These are phyloP conservation scores for Syngnathus acus DNA, from an alignment of 2,797 vertebrate genomes.

Conservation along the genomic window DNA sequence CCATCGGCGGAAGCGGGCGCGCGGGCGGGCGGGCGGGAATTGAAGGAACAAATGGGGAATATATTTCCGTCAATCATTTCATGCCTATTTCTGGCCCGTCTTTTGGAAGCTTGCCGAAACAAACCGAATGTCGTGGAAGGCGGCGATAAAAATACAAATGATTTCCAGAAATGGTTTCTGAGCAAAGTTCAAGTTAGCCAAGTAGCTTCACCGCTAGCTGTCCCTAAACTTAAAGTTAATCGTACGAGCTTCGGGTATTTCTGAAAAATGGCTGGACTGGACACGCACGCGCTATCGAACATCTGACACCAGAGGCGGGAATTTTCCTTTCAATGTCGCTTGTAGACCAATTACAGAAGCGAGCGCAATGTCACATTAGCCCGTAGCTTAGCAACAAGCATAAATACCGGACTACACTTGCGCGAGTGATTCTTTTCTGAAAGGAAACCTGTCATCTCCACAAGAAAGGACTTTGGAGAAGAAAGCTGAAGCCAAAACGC, in stretches of 20 bases:
- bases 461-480: not conserved
- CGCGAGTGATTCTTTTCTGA: not conserved
- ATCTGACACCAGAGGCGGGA: not conserved
- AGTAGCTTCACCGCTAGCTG: too few species aligned
- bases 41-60: not conserved
- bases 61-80: not conserved
- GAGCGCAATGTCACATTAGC: not conserved
- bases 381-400: not conserved
- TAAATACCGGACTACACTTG: not conserved
- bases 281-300: not conserved
- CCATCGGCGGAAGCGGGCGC: conserved; percentile 56
- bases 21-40: conserved; percentile 33
- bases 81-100: not conserved
- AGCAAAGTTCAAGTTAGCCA: not conserved
- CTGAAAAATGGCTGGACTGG: not conserved
- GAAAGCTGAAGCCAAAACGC: not conserved
- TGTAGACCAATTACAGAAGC: not conserved
- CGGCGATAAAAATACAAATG: not conserved
- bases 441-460: not conserved
- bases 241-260: too few species aligned
- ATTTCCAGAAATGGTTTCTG: not conserved
- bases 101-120: not conserved
- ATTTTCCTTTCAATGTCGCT: not conserved
- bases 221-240: too few species aligned
- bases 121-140: not conserved